Evolutionary conservation across 2,113 vertebrate species (phyloP), one percentile per base, ranked within the genome.

Genomic region (Neolamprologus fasciatus): DNA sequence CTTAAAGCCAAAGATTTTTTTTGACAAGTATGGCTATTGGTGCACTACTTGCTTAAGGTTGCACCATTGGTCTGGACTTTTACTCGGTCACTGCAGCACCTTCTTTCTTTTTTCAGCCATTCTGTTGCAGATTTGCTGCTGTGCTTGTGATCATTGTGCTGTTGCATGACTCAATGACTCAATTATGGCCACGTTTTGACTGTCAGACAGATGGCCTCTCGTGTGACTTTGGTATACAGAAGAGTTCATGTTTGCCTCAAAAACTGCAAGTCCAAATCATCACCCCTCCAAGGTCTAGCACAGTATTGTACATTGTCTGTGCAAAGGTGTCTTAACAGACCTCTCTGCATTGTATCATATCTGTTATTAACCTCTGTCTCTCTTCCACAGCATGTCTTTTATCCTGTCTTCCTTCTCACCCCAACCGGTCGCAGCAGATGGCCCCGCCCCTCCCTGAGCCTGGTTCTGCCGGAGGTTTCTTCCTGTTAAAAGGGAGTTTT

Each of bases 271-370:
- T 63, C 58, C 31, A 0, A 0, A n/a, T 63, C 58, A 7, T 35
- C 58, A 63, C 17, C 1, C 31, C 58, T 63, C 3, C 17, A 63
- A 35, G 4, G 58, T 2, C 55, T 9, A 16, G 55, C 23, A 28
- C 55, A 58, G 55, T 58, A 58, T 58, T 35, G 61, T 0, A 35
- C 31, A 35, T 63, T 10, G 28, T 19, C 16, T 63, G 58, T 63
- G 58, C 16, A 63, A 35, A 33, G 28, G 8, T 33, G 31, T 33
- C 0, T 33, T 33, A 33, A 33, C 0, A 33, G 31, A 33, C 31
- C 31, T 33, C 31, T 33, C 31, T 33, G 3, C 1, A 7, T 33
- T 33, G 31, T 0, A 33, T 3, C 31, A 7, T 33, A 33, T 7
- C 31, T 0, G 31, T 33, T 33, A 3, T 33, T 33, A 33, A 33